Conservation (phyloP, 1,140 invertebrate genomes). For the Drosophila rufa region DNA sequence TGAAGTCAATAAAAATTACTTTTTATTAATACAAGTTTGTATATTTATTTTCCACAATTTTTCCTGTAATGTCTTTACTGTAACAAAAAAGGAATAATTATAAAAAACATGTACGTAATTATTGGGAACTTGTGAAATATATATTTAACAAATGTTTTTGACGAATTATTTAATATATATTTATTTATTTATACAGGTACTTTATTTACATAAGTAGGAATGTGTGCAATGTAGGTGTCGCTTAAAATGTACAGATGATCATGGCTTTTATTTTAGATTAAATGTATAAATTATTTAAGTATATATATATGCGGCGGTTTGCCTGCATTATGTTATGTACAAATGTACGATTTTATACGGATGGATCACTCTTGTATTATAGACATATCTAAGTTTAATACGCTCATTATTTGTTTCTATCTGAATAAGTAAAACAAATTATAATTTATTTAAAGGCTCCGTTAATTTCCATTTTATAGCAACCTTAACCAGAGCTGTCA, state of each 20-base stretch:
- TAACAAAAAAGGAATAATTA: slow-evolving; percentile 43
- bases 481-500: not conserved
- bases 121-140: slow-evolving; percentile 45
- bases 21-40: not conserved
- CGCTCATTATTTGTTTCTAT: not conserved
- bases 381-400: not conserved
- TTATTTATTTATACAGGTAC: slow-evolving; percentile 61
- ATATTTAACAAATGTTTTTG: slow-evolving; percentile 52
- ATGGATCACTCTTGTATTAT: slow-evolving; percentile 12
- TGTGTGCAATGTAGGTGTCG: slow-evolving; percentile 42
- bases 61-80: slow-evolving; percentile 23
- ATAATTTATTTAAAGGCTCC: not conserved
- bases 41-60: slow-evolving; percentile 17
- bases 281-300: not conserved
- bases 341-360: slow-evolving; percentile 21
- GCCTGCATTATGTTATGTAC: slow-evolving; percentile 34
- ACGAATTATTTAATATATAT: slow-evolving; percentile 47
- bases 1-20: not conserved
- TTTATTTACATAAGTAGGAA: slow-evolving; percentile 71
- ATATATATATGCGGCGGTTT: slow-evolving; percentile 1
- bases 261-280: slow-evolving; percentile 11
- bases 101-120: not conserved
- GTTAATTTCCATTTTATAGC: not conserved
- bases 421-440: not conserved
- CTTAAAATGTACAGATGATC: slow-evolving; percentile 53